These are phyloP conservation scores for Hiodon alosoides DNA, from an alignment of 2,113 vertebrate species.

Conservation along the genomic window DNA sequence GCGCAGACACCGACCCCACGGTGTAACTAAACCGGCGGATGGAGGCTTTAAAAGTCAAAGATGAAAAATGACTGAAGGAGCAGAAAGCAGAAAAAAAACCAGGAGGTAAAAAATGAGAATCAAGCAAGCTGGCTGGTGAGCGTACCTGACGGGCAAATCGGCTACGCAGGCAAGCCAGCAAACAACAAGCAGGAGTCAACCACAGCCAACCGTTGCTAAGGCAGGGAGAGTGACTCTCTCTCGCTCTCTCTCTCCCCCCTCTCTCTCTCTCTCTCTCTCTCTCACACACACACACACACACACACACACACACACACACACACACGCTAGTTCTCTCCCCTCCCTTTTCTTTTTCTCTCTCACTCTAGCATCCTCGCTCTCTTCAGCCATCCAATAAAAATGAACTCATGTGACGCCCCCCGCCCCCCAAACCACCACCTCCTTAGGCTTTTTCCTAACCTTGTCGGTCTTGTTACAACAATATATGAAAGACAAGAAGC, in stretches of 20 bases:
- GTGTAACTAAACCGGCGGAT: constrained; percentile 35
- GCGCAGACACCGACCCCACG: constrained; percentile 28
- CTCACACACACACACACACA: not conserved
- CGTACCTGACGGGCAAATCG: constrained; percentile 19
- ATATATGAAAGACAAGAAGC: not conserved
- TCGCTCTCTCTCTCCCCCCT: constrained; percentile 17
- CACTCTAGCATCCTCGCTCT: constrained; percentile 17
- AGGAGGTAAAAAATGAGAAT: not conserved
- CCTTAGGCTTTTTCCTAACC: not conserved
- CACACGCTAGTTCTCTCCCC: constrained; percentile 18
- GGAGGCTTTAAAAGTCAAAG: not conserved
- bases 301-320: constrained; percentile 16
- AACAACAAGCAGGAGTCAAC: constrained; percentile 55
- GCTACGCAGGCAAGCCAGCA: constrained; percentile 30
- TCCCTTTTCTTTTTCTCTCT: constrained; percentile 32
- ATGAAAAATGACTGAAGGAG: not conserved
- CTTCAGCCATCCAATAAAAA: not conserved
- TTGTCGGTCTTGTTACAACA: not conserved
- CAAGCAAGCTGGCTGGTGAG: not conserved
- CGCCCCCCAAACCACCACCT: not conserved
- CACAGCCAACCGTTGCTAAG: constrained; percentile 51
- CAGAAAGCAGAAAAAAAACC: not conserved
- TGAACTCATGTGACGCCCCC: not conserved
- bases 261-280: constrained; percentile 18
- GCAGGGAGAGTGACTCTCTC: constrained; percentile 23